Evolutionary conservation across 2,888 invertebrate genomes (phyloP), one percentile per base, ranked within the genome.

Genomic region (Autographa pulchrina): DNA sequence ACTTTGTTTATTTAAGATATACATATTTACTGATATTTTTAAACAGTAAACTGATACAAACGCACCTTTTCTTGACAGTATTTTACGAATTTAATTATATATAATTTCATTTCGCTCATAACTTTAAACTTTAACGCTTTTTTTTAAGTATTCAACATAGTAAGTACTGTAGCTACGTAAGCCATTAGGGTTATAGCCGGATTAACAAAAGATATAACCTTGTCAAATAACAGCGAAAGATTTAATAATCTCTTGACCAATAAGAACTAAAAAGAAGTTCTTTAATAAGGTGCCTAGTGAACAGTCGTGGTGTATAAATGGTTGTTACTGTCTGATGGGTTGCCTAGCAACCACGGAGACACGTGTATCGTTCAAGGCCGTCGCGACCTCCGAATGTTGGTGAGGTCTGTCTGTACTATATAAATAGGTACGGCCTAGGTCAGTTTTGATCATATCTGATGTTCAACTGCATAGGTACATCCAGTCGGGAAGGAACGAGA

Each of bases 351-450:
- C 85, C 35, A 60, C 16, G 66, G 63, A 71, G 54, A 75, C 83
- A 74, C 78, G 84, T 83, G 80, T 83, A 69, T 8, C 32, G 25
- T 65, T 76, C 78, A 82, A 80, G 83, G 83, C 56, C 70, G 35
- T 6, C 58, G 13, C 56, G 85, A 66, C 74, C 77, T 76, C 74
- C 52, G 38, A 68, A 48, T 65, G 13, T 61, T 65, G 38, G 58
- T 74, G 62, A 20, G 25, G 69, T 68, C 52, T 62, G 81, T 80
- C 54, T 54, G 20, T 20, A 9, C 54, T 3, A 3, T 20, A 54
- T 20, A 20, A 20, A 20, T 13, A 54, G 54, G 2, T 9, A n/a
- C 52, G 16, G 43, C 48, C 48, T 48, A 14, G 14, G n/a, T n/a
- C n/a, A 48, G 48, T 16, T 43, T 16, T 43, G 48, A n/a, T n/a